These are phyloP conservation scores for Varecia variegata DNA, from an alignment of 2,797 vertebrate species.

Conservation along the genomic window DNA sequence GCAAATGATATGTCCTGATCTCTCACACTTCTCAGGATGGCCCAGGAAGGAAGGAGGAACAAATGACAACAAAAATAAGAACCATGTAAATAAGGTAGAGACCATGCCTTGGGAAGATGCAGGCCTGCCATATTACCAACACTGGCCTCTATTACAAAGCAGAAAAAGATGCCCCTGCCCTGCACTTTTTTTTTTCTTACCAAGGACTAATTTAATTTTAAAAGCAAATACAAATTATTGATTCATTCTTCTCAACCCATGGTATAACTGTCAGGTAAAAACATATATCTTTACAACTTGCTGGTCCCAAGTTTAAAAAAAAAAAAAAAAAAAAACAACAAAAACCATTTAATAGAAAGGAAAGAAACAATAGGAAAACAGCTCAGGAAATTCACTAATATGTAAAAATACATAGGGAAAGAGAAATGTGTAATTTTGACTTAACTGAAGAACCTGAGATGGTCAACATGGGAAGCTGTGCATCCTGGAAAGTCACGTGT, in stretches of 20 bases:
- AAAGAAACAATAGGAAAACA: slow-evolving; percentile 78
- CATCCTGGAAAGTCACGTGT: slow-evolving; percentile 37
- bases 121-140: neutral
- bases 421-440: neutral
- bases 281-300: slow-evolving; percentile 66
- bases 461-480: neutral
- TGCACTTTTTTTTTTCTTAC: too few species aligned
- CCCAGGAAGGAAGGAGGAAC: neutral
- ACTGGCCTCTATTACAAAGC: neutral
- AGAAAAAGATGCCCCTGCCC: neutral
- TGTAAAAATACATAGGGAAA: slow-evolving; percentile 22
- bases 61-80: neutral
- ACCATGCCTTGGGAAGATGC: neutral
- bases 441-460: slow-evolving; percentile 50
- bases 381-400: slow-evolving; percentile 77
- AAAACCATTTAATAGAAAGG: slow-evolving; percentile 74
- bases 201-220: slow-evolving; percentile 21
- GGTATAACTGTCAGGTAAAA: slow-evolving; percentile 44
- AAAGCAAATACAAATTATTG: slow-evolving; percentile 58
- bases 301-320: slow-evolving; percentile 40
- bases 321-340: too few species aligned
- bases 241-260: neutral
- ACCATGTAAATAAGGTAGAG: neutral
- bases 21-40: neutral
- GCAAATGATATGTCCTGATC: neutral